phyloP scores from a whole-genome alignment of 2,888 invertebrate species.

The Rotaria magnacalcarata region DNA sequence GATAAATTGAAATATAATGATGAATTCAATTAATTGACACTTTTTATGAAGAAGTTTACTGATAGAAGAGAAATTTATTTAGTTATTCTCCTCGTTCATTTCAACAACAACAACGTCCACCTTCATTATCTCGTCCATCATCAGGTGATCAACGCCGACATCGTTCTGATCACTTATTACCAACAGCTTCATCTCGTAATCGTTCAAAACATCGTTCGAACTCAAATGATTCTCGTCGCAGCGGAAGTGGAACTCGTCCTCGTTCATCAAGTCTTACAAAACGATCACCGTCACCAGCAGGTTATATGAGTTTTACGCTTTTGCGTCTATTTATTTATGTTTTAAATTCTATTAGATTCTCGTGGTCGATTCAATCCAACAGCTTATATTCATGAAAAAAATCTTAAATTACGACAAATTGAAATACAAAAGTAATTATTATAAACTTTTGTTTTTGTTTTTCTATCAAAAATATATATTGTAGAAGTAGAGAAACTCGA shows the following conservation, averaged over 20 bases:
- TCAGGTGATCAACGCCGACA: slow-evolving; percentile 12
- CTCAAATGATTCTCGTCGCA: background rate
- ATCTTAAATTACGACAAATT: background rate
- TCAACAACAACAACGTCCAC: background rate
- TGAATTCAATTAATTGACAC: background rate
- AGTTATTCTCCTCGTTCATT: slow-evolving; percentile 25
- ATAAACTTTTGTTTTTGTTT: too few species aligned
- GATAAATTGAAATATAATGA: too few species aligned
- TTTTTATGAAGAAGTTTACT: background rate
- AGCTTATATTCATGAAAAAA: background rate
- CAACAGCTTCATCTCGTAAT: background rate
- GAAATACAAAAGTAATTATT: background rate
- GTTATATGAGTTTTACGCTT: background rate
- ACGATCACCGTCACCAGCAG: too few species aligned
- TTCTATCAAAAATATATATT: background rate
- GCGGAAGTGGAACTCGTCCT: background rate
- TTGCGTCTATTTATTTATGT: background rate
- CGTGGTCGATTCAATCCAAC: slow-evolving; percentile 13
- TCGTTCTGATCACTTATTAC: slow-evolving; percentile 23
- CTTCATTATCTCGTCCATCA: background rate
- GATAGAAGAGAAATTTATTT: background rate
- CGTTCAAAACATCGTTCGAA: slow-evolving; percentile 23
- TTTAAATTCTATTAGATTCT: background rate
- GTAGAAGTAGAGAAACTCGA: background rate
- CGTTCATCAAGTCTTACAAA: too few species aligned